Conservation (phyloP, 2,113 vertebrate species). For the Tonatia bakeri region DNA sequence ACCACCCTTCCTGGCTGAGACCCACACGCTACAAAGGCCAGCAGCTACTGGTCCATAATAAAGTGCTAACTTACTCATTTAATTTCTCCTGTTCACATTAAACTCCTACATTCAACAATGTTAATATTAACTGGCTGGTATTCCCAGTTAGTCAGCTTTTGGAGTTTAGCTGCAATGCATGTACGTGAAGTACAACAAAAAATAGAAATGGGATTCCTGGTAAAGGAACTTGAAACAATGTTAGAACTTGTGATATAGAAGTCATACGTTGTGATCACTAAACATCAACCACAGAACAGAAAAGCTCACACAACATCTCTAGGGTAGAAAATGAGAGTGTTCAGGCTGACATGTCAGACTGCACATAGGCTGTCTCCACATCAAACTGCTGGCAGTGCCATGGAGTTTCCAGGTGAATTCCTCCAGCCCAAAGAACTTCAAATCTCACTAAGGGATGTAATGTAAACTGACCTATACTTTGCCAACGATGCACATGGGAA, state of each 20-base stretch:
- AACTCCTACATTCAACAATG: background rate
- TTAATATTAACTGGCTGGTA: background rate
- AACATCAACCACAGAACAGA: background rate
- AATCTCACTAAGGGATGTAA: background rate
- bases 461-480: background rate
- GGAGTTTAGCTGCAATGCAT: background rate
- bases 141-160: background rate
- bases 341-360: background rate
- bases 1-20: background rate
- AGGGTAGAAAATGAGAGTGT: background rate
- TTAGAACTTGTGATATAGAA: background rate
- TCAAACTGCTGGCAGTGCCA: background rate
- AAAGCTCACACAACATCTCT: background rate
- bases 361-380: background rate
- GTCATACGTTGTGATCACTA: background rate
- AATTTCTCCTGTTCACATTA: background rate
- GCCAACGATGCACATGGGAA: background rate
- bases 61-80: background rate
- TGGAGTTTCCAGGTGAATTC: background rate
- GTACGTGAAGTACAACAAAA: background rate
- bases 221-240: background rate
- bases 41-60: background rate
- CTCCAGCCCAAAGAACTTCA: constrained; percentile 13
- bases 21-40: background rate
- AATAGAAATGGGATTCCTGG: background rate